Evolutionary conservation across 1,140 invertebrate genomes (phyloP).

Genomic region (Wiebesia pumilae): DNA sequence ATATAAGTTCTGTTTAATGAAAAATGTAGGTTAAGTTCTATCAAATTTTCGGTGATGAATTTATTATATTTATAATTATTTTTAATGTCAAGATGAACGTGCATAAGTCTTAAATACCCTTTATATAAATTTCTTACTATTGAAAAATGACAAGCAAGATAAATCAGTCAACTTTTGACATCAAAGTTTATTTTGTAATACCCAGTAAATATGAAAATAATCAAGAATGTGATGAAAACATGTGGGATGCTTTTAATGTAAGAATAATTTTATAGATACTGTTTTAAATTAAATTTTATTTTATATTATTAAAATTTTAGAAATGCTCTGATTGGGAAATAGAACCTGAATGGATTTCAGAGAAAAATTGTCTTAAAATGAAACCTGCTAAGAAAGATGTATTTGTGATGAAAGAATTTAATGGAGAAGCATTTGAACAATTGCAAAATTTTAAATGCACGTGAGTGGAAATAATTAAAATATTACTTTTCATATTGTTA

Average conservation of each 20-base stretch:
- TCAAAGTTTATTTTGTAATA: constrained; percentile 71
- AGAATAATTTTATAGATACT: constrained; percentile 39
- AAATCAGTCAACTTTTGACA: constrained; percentile 57
- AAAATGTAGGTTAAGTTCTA: constrained; percentile 26
- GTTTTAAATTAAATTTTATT: constrained; percentile 12
- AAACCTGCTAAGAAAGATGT: constrained; percentile 82
- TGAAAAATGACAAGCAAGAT: constrained; percentile 54
- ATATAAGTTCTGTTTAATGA: neutral
- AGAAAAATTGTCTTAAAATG: constrained; percentile 70
- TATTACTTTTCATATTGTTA: too few relatives aligned
- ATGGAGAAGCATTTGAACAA: constrained; percentile 81
- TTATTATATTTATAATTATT: neutral
- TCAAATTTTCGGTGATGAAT: neutral
- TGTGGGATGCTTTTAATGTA: constrained; percentile 73
- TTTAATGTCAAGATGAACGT: neutral
- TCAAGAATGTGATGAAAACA: constrained; percentile 68
- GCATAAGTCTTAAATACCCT: neutral
- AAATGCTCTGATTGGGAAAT: constrained; percentile 74
- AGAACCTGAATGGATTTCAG: constrained; percentile 74
- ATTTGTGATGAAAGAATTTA: constrained; percentile 84
- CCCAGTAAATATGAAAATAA: constrained; percentile 61
- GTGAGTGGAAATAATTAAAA: constrained; percentile 73
- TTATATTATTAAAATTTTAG: constrained; percentile 63
- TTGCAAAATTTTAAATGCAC: constrained; percentile 80
- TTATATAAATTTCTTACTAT: neutral